Evolutionary conservation across 2,113 vertebrate genomes (phyloP).

Genomic region (Gavia stellata): DNA sequence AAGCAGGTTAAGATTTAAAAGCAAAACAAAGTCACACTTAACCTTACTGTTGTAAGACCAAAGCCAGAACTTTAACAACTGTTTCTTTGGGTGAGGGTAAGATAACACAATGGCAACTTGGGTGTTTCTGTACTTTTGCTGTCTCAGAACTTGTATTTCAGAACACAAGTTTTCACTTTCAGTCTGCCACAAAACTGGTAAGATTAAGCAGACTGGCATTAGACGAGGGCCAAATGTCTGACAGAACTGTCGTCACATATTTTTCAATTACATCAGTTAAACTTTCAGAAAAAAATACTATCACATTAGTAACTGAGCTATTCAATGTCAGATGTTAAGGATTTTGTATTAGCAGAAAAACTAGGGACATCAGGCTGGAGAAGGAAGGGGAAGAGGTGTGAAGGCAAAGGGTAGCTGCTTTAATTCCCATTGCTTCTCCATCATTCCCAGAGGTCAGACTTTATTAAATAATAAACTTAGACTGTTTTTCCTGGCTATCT

Average conservation of each 20-base stretch:
- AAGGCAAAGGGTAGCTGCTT: not conserved
- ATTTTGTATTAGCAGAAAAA: not conserved
- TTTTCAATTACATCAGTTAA: not conserved
- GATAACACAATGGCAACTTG: fast-evolving
- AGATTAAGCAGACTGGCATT: not conserved
- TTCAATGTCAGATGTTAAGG: not conserved
- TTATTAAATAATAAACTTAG: not conserved
- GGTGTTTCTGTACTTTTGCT: not conserved
- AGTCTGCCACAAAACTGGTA: not conserved
- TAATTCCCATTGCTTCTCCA: not conserved
- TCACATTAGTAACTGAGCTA: not conserved
- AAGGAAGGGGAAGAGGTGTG: not conserved
- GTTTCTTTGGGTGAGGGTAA: not conserved
- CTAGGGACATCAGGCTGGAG: not conserved
- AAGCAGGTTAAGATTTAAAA: not conserved
- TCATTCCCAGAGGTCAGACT: not conserved
- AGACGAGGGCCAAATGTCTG: not conserved
- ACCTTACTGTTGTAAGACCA: not conserved
- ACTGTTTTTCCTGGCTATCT: not conserved
- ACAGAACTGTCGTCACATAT: not conserved
- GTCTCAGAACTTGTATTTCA: not conserved
- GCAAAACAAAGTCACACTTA: not conserved
- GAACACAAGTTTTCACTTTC: not conserved
- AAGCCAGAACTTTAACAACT: not conserved
- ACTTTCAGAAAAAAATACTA: not conserved